Conservation (phyloP, 2,113 vertebrate genomes). For the Crotalus horridus region DNA sequence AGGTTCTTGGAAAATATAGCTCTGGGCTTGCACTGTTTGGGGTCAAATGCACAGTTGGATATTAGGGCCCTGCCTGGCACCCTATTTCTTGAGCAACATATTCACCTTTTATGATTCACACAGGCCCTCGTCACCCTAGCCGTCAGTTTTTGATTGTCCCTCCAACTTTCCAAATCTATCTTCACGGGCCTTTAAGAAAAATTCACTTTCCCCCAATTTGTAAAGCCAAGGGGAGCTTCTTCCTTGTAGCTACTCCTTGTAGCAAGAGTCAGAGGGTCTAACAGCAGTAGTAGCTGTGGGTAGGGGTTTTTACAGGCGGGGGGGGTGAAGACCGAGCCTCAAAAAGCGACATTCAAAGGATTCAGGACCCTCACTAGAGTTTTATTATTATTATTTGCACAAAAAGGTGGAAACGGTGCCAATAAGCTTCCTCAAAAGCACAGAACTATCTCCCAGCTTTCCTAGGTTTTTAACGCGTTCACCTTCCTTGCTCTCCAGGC, state of each 20-base stretch:
- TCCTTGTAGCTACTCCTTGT: neutral
- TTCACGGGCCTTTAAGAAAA: neutral
- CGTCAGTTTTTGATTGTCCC: neutral
- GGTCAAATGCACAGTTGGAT: neutral
- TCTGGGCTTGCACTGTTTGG: neutral
- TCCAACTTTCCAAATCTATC: neutral
- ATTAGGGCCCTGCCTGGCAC: neutral
- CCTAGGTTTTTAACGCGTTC: neutral
- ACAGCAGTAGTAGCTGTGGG: no score
- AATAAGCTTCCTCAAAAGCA: neutral
- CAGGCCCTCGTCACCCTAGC: neutral
- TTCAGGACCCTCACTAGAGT: no score
- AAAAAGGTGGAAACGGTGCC: neutral
- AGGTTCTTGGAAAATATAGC: neutral
- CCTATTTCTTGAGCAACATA: neutral
- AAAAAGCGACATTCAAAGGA: neutral
- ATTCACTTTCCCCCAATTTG: accelerated
- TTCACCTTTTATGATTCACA: neutral
- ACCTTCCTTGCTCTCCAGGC: neutral
- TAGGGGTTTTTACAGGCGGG: neutral
- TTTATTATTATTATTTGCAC: no score
- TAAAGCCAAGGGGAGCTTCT: neutral
- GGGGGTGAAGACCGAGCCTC: neutral
- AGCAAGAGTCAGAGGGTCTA: neutral
- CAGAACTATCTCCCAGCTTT: neutral